These are phyloP conservation scores for Conus betulinus DNA, from an alignment of 1,140 invertebrate species.

Conservation along the genomic window DNA sequence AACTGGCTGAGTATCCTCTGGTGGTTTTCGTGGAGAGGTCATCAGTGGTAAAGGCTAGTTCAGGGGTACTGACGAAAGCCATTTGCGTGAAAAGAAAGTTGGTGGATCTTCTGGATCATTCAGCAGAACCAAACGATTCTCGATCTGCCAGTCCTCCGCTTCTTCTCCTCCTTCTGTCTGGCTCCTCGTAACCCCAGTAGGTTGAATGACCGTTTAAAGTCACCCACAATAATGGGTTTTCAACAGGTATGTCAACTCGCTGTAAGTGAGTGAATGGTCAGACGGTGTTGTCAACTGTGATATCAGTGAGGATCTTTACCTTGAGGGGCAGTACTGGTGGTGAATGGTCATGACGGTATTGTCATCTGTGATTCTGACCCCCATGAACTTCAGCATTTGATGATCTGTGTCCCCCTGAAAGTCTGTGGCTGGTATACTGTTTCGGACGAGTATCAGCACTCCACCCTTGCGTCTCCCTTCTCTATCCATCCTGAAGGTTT, in stretches of 20 bases:
- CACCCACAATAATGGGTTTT: slow-evolving; percentile 33
- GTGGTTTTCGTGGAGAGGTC: slow-evolving; percentile 31
- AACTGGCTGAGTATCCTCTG: slow-evolving; percentile 18
- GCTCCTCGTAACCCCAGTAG: slow-evolving; percentile 31
- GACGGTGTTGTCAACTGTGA: no score
- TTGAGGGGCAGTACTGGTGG: no score
- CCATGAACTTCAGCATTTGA: no score
- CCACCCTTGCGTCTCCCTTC: no score
- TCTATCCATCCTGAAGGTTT: no score
- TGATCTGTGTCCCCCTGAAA: neutral
- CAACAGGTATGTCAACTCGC: neutral
- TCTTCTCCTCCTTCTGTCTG: slow-evolving; percentile 40
- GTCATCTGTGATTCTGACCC: no score
- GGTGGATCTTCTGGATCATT: slow-evolving; percentile 34
- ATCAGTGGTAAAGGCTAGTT: slow-evolving; percentile 40
- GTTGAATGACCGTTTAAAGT: slow-evolving; percentile 41
- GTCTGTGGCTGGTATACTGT: neutral
- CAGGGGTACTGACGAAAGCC: slow-evolving; percentile 38
- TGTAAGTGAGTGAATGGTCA: no score
- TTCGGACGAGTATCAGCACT: no score
- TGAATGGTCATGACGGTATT: no score
- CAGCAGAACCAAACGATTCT: slow-evolving; percentile 21
- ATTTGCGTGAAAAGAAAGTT: slow-evolving; percentile 43
- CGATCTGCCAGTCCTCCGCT: slow-evolving; percentile 42
- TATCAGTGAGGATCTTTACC: slow-evolving; percentile 26